These are phyloP conservation scores for Somateria mollissima DNA, from an alignment of 2,797 vertebrate genomes.

Conservation along the genomic window DNA sequence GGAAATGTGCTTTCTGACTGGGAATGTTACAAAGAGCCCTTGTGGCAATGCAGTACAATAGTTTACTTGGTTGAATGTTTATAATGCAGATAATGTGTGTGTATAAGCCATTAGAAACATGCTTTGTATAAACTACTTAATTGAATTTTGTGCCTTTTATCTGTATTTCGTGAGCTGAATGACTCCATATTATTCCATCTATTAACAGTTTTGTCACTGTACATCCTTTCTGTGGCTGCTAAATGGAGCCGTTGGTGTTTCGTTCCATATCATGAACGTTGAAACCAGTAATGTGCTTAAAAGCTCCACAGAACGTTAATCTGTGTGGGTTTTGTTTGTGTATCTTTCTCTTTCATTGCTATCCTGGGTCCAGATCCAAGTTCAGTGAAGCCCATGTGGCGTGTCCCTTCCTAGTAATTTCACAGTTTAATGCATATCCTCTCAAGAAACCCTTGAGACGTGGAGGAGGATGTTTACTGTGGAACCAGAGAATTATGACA, in stretches of 20 bases:
- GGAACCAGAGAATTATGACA: not conserved
- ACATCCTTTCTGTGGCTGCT: accelerated
- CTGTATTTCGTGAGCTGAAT: not conserved
- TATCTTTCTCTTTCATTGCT: not conserved
- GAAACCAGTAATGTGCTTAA: not conserved
- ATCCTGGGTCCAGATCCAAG: not conserved
- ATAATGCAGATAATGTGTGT: not conserved
- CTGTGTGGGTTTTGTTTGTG: not conserved
- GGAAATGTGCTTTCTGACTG: not conserved
- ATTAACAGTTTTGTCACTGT: not conserved
- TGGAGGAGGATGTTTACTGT: not conserved
- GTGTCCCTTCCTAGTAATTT: not conserved
- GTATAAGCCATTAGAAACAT: not conserved
- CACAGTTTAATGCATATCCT: not conserved
- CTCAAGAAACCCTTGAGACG: not conserved
- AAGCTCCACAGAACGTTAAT: not conserved
- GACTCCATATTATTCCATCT: not conserved
- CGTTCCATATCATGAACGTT: accelerated
- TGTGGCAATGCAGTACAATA: not conserved
- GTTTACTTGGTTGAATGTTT: not conserved
- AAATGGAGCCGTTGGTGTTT: not conserved
- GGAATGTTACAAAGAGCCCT: not conserved
- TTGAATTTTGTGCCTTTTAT: not conserved
- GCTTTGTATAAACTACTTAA: not conserved
- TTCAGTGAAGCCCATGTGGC: not conserved